A percentile compares a stretch with the other conserved stretches of the same genome.
Conservation (phyloP, 1,140 invertebrate species). For the Drosophila kurseongensis region DNA sequence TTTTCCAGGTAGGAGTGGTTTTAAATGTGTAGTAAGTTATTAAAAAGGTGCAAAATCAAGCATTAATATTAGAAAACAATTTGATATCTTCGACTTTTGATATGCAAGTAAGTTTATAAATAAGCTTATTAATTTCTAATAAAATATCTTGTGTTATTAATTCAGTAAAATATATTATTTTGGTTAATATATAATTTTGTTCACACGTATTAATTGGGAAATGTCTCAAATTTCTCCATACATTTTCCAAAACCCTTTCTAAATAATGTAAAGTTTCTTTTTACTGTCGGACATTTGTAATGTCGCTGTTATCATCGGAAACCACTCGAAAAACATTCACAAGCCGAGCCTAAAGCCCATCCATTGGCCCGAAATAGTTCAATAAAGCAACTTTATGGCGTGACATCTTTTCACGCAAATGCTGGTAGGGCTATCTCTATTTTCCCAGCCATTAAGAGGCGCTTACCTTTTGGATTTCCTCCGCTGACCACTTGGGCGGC, state of each 20-base stretch:
- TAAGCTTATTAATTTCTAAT: too few species aligned
- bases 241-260: background rate
- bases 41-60: too few species aligned
- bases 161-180: background rate
- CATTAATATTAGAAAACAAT: too few species aligned
- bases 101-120: too few species aligned
- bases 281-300: conserved; percentile 20
- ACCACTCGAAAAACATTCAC: conserved; percentile 24
- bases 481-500: conserved; percentile 26
- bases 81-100: too few species aligned
- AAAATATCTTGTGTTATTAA: background rate
- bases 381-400: conserved; percentile 47
- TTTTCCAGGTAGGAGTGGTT: background rate
- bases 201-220: too few species aligned
- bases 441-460: conserved; percentile 22
- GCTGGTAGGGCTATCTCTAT: conserved; percentile 18
- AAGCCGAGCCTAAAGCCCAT: conserved; percentile 18
- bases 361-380: conserved; percentile 22
- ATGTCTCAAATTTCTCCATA: too few species aligned
- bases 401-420: conserved; percentile 51
- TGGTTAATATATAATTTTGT: too few species aligned
- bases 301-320: conserved; percentile 27
- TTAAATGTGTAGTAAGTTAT: background rate
- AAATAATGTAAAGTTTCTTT: conserved; percentile 8
- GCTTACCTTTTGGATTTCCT: conserved; percentile 28